Evolutionary conservation across 2,888 invertebrate species (phyloP).

Genomic region (Resseliella maxima): DNA sequence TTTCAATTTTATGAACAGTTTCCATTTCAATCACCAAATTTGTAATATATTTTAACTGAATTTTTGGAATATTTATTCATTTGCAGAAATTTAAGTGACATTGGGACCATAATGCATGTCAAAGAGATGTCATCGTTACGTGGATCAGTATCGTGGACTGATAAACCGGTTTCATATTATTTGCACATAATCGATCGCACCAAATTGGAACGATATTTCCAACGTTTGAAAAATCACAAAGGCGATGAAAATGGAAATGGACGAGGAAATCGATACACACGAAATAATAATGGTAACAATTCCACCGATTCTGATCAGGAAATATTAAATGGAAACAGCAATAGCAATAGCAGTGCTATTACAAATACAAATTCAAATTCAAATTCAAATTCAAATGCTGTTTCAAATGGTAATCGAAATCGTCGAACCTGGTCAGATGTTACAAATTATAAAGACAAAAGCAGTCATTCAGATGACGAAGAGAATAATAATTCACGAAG

Average conservation of each 20-base stretch:
- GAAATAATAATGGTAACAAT: slow-evolving; percentile 11
- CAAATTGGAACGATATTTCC: slow-evolving; percentile 96
- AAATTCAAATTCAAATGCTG: slow-evolving; percentile 61
- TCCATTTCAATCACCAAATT: background rate
- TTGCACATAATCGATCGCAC: slow-evolving; percentile 98
- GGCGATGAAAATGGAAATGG: slow-evolving; percentile 77
- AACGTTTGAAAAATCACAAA: slow-evolving; percentile 91
- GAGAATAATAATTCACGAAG: slow-evolving; percentile 67
- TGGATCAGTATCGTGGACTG: slow-evolving; percentile 99
- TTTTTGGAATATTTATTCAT: too few species aligned
- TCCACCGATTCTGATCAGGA: slow-evolving; percentile 28
- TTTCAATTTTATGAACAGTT: background rate
- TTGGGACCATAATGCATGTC: slow-evolving; percentile 99
- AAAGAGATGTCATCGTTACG: slow-evolving; percentile 94
- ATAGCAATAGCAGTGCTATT: background rate
- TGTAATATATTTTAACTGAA: background rate
- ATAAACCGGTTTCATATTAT: slow-evolving; percentile 98
- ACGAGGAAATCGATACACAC: slow-evolving; percentile 64
- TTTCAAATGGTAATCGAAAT: slow-evolving; percentile 72
- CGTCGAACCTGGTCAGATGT: slow-evolving; percentile 81
- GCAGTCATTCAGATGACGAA: slow-evolving; percentile 74
- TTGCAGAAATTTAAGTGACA: slow-evolving; percentile 90
- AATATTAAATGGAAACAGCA: background rate
- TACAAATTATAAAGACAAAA: slow-evolving; percentile 73
- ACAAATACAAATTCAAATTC: background rate